A percentile compares a stretch with the other conserved stretches of the same genome.
Evolutionary conservation across 2,113 vertebrate species (phyloP).

Genomic region (Zapus hudsonius): DNA sequence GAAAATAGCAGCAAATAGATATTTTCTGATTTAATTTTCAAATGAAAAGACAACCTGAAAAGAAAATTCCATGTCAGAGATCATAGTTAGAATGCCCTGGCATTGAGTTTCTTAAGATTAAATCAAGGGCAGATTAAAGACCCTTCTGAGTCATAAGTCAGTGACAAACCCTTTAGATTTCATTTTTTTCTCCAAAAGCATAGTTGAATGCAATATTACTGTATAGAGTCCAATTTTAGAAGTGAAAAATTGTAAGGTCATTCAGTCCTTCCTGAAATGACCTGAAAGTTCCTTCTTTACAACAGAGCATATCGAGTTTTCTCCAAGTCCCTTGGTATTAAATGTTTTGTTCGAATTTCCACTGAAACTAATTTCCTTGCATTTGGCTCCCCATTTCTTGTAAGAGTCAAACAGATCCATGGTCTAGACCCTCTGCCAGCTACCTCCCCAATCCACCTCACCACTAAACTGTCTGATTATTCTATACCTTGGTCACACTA

Average conservation of each 20-base stretch:
- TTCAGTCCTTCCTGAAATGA: conserved; percentile 70
- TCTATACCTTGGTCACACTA: background rate
- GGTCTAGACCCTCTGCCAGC: background rate
- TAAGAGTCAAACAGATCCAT: background rate
- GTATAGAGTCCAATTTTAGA: conserved; percentile 66
- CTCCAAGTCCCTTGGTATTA: conserved; percentile 56
- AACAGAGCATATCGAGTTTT: conserved; percentile 51
- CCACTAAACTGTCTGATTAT: background rate
- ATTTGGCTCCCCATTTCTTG: conserved; percentile 32
- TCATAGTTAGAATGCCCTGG: conserved; percentile 70
- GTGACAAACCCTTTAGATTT: conserved; percentile 62
- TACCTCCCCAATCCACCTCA: background rate
- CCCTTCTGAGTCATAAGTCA: conserved; percentile 68
- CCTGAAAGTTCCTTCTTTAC: conserved; percentile 58
- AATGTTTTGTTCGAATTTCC: conserved; percentile 57
- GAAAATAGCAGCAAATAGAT: conserved; percentile 41
- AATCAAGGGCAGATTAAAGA: conserved; percentile 75
- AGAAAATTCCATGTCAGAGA: conserved; percentile 47
- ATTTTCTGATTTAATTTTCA: conserved; percentile 67
- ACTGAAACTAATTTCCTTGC: conserved; percentile 45
- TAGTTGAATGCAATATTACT: conserved; percentile 62
- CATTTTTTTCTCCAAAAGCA: conserved; percentile 63
- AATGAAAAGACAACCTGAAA: conserved; percentile 62
- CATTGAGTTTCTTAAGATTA: conserved; percentile 63
- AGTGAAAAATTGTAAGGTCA: conserved; percentile 77